These are phyloP conservation scores for Luffia ferchaultella DNA, from an alignment of 2,888 invertebrate species.

Conservation along the genomic window DNA sequence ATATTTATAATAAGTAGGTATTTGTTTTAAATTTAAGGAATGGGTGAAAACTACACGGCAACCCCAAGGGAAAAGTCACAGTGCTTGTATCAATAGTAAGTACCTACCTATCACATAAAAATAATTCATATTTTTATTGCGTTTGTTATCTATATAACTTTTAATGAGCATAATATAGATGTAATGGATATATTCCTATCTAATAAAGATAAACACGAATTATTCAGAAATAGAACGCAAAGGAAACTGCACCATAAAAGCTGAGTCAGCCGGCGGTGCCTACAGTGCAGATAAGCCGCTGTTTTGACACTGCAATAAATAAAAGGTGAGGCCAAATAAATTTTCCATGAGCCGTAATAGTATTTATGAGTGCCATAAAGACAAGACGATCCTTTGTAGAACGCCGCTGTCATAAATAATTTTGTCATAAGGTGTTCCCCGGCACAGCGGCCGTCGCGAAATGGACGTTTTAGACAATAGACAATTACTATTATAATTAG, in stretches of 20 bases:
- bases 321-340: conserved; percentile 57
- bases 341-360: conserved; percentile 55
- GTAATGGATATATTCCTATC: background rate
- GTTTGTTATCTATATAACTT: too few relatives aligned
- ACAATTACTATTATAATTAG: conserved; percentile 50
- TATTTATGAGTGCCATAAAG: conserved; percentile 62
- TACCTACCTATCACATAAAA: too few relatives aligned
- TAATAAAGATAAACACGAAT: background rate
- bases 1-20: too few relatives aligned
- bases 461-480: conserved; percentile 52
- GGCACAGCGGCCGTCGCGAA: conserved; percentile 27
- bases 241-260: background rate
- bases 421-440: conserved; percentile 17
- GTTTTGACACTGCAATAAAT: conserved; percentile 40
- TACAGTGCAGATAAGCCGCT: conserved; percentile 6
- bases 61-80: too few relatives aligned
- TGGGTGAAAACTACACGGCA: too few relatives aligned
- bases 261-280: background rate
- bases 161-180: too few relatives aligned
- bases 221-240: background rate
- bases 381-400: conserved; percentile 46
- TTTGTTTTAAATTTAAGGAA: too few relatives aligned
- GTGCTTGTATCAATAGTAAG: too few relatives aligned
- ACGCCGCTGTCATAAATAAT: conserved; percentile 60
- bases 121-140: too few relatives aligned